phyloP scores from a whole-genome alignment of 2,797 vertebrate genomes.

The Scolopax rusticola region DNA sequence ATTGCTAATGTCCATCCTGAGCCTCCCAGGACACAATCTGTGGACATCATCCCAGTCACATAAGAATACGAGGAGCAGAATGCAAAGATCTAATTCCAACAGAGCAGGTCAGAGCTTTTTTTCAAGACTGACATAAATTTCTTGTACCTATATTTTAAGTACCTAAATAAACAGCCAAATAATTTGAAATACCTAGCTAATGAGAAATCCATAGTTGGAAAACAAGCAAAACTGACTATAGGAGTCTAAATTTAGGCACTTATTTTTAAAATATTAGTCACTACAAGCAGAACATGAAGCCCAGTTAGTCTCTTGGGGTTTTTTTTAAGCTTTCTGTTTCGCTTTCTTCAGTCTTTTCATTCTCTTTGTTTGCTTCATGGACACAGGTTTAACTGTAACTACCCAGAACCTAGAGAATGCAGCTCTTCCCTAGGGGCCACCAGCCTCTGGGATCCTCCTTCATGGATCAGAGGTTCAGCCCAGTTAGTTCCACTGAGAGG shows the following conservation, averaged over 20 bases:
- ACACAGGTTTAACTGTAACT: rapidly evolving
- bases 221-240: not conserved
- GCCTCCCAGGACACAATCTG: not conserved
- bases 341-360: not conserved
- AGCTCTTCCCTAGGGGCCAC: not conserved
- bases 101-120: not conserved
- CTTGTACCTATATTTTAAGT: not conserved
- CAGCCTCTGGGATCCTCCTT: not conserved
- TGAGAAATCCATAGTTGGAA: not conserved
- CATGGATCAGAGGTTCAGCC: not conserved
- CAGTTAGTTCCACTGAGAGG: not conserved
- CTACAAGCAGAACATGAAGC: not conserved
- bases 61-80: not conserved
- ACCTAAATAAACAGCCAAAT: not conserved
- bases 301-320: not conserved
- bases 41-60: not conserved
- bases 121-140: not conserved
- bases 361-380: not conserved
- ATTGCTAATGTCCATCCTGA: not conserved
- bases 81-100: not conserved
- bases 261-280: not conserved
- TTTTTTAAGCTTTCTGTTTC: not conserved
- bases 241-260: not conserved
- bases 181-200: not conserved
- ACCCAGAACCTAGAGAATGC: rapidly evolving